Evolutionary conservation across 2,113 vertebrate species (phyloP), one percentile per base, ranked within the genome.

Genomic region (Holacanthus passer): DNA sequence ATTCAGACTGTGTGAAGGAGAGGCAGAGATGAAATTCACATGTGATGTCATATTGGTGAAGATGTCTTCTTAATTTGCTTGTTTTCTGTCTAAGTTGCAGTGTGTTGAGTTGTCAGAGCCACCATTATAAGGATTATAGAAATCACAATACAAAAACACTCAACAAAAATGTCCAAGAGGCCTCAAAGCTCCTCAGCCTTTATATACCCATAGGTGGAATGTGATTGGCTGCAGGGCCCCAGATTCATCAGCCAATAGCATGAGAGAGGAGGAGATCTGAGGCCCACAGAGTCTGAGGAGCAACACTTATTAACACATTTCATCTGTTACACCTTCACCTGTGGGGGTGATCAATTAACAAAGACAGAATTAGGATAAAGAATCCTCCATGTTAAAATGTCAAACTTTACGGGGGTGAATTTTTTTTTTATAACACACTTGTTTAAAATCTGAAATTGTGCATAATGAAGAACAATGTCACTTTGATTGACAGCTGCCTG

Each of bases 21-120:
- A 67, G 43, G 58, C 59, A 67, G 47, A 50, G 65, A 60, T 20
- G 45, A 56, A 60, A 67, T 12, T 55, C 48, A 50, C 48, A 3
- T 50, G 7, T 50, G 19, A 22, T 22, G 20, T 7, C 47, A 22
- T 22, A 20, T 9, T 50, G 48, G 22, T 24, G 50, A 53, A 24
- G 10, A 24, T 24, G n/a, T 53, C 11, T 24, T 53, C 11, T 50
- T 50, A 48, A 20, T 48, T 48, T 48, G 45, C 45, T 48, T 20
- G 45, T 48, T 16, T 48, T 48, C 20, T 48, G 45, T 48, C 45
- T 48, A 20, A 20, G 47, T 20, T 48, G 47, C 47, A 48, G 47
- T 48, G 17, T 2, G 19, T 20, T 20, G 47, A 48, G 47, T 19
- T 7, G 17, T 48, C 19, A 20, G 47, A 19, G 19, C 47, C 47